A percentile compares a stretch with the other conserved stretches of the same genome.
phyloP scores from a whole-genome alignment of 2,888 invertebrate species.

The Ochropleura plecta region DNA sequence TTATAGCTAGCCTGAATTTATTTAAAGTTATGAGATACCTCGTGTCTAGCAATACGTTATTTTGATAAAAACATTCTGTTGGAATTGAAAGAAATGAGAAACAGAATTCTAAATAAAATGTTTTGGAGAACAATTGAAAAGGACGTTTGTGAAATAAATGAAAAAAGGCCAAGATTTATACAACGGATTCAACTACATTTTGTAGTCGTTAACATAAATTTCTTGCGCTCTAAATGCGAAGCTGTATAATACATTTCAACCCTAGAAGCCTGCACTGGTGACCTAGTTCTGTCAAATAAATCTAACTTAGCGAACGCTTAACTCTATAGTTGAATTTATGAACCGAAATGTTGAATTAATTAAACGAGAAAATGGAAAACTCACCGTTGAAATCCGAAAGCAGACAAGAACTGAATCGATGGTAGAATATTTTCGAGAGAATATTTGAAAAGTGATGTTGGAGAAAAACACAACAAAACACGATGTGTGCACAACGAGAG shows the following conservation, averaged over 20 bases:
- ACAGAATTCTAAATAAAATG: slow-evolving; percentile 53
- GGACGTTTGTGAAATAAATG: slow-evolving; percentile 56
- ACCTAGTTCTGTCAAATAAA: slow-evolving; percentile 80
- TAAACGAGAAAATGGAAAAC: slow-evolving; percentile 47
- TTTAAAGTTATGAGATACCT: slow-evolving; percentile 16
- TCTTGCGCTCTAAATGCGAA: slow-evolving; percentile 75
- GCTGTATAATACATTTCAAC: slow-evolving; percentile 73
- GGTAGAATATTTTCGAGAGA: slow-evolving; percentile 8
- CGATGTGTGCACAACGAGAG: slow-evolving; percentile 83
- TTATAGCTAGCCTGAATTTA: slow-evolving; percentile 12
- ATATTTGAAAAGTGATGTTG: slow-evolving; percentile 15
- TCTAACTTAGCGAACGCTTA: slow-evolving; percentile 73
- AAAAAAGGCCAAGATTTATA: slow-evolving; percentile 67
- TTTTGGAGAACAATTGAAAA: slow-evolving; percentile 52
- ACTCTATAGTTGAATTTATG: slow-evolving; percentile 70
- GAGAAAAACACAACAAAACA: slow-evolving; percentile 60
- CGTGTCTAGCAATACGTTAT: slow-evolving; percentile 18
- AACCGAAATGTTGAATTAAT: slow-evolving; percentile 54
- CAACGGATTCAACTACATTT: slow-evolving; percentile 70
- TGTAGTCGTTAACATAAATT: slow-evolving; percentile 79
- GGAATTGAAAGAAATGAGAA: slow-evolving; percentile 48
- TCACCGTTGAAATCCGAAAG: slow-evolving; percentile 52
- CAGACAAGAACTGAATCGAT: slow-evolving; percentile 21
- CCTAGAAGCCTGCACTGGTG: slow-evolving; percentile 77
- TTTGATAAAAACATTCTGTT: slow-evolving; percentile 8